These are phyloP conservation scores for Carpatolechia fugitivella DNA, from an alignment of 2,888 invertebrate genomes.

Conservation along the genomic window DNA sequence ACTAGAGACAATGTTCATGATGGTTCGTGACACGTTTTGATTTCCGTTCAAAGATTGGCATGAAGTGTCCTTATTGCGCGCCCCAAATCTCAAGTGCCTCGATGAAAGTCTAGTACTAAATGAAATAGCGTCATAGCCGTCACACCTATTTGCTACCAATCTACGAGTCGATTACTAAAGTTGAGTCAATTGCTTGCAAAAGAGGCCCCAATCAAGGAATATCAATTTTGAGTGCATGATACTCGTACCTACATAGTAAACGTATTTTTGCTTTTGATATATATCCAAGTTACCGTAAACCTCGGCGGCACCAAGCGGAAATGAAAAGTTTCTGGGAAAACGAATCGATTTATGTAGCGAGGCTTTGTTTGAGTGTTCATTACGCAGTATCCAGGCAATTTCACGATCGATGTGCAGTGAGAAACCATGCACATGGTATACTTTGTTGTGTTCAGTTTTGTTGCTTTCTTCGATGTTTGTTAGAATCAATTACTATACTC, in stretches of 20 bases:
- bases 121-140: background rate
- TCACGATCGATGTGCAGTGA: background rate
- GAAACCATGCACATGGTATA: background rate
- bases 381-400: slow-evolving; percentile 4
- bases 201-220: background rate
- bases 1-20: too few relatives aligned
- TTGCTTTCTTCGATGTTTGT: too few relatives aligned
- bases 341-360: background rate
- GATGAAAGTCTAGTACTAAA: slow-evolving; percentile 13
- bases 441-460: too few relatives aligned
- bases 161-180: background rate
- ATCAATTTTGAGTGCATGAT: background rate
- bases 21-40: slow-evolving; percentile 51
- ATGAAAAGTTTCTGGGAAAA: background rate
- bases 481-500: too few relatives aligned
- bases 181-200: slow-evolving; percentile 9
- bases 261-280: too few relatives aligned
- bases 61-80: slow-evolving; percentile 27
- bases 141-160: slow-evolving; percentile 5
- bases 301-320: background rate
- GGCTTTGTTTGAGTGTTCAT: background rate
- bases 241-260: too few relatives aligned
- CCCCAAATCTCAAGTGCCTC: slow-evolving; percentile 26
- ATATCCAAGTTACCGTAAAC: too few relatives aligned
- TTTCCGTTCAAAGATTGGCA: slow-evolving; percentile 39